Evolutionary conservation across 2,888 invertebrate species (phyloP).

Genomic region (Eilema griseolum): DNA sequence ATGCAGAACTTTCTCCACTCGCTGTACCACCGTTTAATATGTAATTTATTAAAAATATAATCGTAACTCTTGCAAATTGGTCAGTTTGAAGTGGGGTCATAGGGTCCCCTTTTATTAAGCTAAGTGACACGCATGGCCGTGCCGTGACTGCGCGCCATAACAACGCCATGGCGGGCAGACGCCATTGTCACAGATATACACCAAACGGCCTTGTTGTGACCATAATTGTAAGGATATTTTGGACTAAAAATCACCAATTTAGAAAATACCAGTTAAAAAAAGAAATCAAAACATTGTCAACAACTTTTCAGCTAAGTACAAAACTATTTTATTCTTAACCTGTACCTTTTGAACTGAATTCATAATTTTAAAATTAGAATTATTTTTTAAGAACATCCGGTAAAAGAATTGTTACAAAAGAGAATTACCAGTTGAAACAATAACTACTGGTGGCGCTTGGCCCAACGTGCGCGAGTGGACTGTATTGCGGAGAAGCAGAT

Average conservation of each 20-base stretch:
- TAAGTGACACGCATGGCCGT: slow-evolving; percentile 48
- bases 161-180: slow-evolving; percentile 68
- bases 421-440: too few species aligned
- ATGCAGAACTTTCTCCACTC: neutral
- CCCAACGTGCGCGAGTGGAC: too few species aligned
- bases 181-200: slow-evolving; percentile 56
- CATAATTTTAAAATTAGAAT: too few species aligned
- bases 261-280: neutral
- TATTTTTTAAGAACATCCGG: too few species aligned
- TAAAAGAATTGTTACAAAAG: too few species aligned
- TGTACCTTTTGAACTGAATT: too few species aligned
- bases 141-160: slow-evolving; percentile 62
- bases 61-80: slow-evolving; percentile 23
- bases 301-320: too few species aligned
- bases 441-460: too few species aligned
- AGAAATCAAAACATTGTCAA: too few species aligned
- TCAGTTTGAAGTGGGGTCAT: slow-evolving; percentile 9
- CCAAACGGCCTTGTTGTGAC: slow-evolving; percentile 17
- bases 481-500: too few species aligned
- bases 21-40: neutral
- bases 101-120: slow-evolving; percentile 44
- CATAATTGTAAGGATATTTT: slow-evolving; percentile 6
- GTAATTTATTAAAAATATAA: slow-evolving; percentile 1
- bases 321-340: too few species aligned
- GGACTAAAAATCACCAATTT: neutral